Percentiles rank a stretch among this genome's conserved stretches.
Evolutionary conservation across 2,888 invertebrate genomes (phyloP).

Genomic region (Acrobasis consociella): DNA sequence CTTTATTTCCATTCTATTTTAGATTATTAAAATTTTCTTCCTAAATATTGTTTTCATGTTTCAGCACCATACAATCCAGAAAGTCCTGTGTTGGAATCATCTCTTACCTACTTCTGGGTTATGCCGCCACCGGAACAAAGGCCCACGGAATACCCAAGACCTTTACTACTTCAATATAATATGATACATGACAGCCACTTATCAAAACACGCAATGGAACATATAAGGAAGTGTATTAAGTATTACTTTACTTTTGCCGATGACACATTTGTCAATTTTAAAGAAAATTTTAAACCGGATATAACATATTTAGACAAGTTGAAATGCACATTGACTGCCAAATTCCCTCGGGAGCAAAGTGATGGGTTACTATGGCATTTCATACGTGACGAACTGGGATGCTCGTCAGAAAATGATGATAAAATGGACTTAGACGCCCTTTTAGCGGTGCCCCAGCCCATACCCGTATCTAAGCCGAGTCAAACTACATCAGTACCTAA

Average conservation of each 20-base stretch:
- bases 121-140: slow-evolving; percentile 97
- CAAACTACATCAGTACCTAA: slow-evolving; percentile 66
- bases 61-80: slow-evolving; percentile 92
- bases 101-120: slow-evolving; percentile 95
- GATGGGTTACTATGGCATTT: slow-evolving; percentile 91
- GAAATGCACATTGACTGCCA: slow-evolving; percentile 90
- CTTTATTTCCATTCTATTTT: neutral
- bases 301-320: slow-evolving; percentile 93
- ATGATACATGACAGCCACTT: slow-evolving; percentile 91
- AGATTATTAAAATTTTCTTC: neutral
- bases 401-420: slow-evolving; percentile 85
- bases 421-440: slow-evolving; percentile 84
- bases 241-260: slow-evolving; percentile 87
- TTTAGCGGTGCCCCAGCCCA: slow-evolving; percentile 82
- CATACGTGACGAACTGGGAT: slow-evolving; percentile 88
- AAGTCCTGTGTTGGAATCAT: slow-evolving; percentile 90
- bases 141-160: slow-evolving; percentile 95
- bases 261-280: slow-evolving; percentile 72
- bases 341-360: slow-evolving; percentile 91
- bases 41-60: slow-evolving; percentile 41
- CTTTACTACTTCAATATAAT: slow-evolving; percentile 94
- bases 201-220: slow-evolving; percentile 90
- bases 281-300: slow-evolving; percentile 86
- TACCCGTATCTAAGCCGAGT: slow-evolving; percentile 71
- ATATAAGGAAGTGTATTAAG: slow-evolving; percentile 92